These are phyloP conservation scores for Dissostichus mawsoni DNA, from an alignment of 2,113 vertebrate species.

Conservation along the genomic window DNA sequence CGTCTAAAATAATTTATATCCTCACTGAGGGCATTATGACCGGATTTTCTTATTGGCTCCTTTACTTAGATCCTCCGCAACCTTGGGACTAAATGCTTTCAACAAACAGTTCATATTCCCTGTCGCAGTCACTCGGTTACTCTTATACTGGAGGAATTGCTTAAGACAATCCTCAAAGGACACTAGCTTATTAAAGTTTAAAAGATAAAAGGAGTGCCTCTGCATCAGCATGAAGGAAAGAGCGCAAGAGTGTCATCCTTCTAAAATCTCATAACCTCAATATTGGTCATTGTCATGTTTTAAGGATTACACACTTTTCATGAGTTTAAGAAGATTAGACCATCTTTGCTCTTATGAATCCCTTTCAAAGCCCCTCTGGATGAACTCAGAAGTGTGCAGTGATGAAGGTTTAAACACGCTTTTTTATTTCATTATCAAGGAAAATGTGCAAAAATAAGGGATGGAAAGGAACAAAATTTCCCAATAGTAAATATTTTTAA, in stretches of 20 bases:
- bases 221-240: conserved; percentile 17
- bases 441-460: background rate
- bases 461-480: conserved; percentile 1
- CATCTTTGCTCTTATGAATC: conserved; percentile 32
- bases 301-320: conserved; percentile 33
- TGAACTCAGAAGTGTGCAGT: conserved; percentile 23
- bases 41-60: conserved; percentile 20
- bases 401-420: background rate
- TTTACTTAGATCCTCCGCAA: conserved; percentile 21
- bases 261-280: conserved; percentile 38
- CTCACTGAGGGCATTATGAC: background rate
- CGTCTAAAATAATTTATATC: conserved; percentile 1
- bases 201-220: conserved; percentile 8
- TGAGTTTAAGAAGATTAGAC: conserved; percentile 46
- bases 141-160: conserved; percentile 21
- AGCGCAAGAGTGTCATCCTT: background rate
- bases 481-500: background rate
- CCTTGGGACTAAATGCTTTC: conserved; percentile 35
- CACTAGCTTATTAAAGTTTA: conserved; percentile 49
- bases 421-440: background rate
- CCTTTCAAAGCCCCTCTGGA: conserved; percentile 13
- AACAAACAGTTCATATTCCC: conserved; percentile 24
- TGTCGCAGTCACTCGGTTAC: conserved; percentile 7
- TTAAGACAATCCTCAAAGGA: conserved; percentile 42
- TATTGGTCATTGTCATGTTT: conserved; percentile 38